Base-by-base conservation (phyloP, 2,888 invertebrate species). In the Stenoptilia bipunctidactyla region DNA sequence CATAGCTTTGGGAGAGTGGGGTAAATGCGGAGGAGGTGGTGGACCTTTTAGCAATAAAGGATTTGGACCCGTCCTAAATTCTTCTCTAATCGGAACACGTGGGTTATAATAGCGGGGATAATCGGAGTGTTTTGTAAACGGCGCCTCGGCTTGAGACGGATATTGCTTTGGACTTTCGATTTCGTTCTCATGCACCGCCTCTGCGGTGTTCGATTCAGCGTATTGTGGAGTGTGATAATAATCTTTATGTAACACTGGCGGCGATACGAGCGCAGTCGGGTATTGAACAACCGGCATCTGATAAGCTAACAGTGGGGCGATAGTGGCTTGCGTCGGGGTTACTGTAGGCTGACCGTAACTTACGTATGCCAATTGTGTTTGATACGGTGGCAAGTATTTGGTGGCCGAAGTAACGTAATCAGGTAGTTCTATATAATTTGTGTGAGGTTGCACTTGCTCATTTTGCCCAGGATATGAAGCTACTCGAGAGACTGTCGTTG, bases 1-100 rank as follows among this genome's bases (percentile, higher is more conserved):
- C 27, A 85, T 53, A 4, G 69, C 61, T 54, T 76, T 80, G 1
- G 85, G 79, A 40, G 79, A 53, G 41, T 83, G 79, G 1, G 82
- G 80, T 43, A 56, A 67, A 4, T 80, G 82, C 35, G 80, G 47
- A 39, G 77, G 74, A 15, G 66, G 55, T 34, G 69, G 46, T 3
- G 58, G 47, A 38, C 52, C 52, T 20, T 20, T 20, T 3, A 20
- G 20, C 36, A 80, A 46, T 39, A 76, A 74, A 15, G 66, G 55
- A 34, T 69, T 46, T 3, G 58, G 48, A 38, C 51, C 52, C 13
- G 63, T 55, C 42, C 65, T 59, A 36, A 66, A 70, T 1, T 75
- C 72, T 25, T 71, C 68, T 40, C 68, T 62, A 5, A 67, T 38
- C 0, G 75, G 72, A 8, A 62, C 48, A 3, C 70, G 55, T 2